Base-by-base conservation (phyloP, 2,113 vertebrate species). In the Rhynchopsitta pachyrhyncha region DNA sequence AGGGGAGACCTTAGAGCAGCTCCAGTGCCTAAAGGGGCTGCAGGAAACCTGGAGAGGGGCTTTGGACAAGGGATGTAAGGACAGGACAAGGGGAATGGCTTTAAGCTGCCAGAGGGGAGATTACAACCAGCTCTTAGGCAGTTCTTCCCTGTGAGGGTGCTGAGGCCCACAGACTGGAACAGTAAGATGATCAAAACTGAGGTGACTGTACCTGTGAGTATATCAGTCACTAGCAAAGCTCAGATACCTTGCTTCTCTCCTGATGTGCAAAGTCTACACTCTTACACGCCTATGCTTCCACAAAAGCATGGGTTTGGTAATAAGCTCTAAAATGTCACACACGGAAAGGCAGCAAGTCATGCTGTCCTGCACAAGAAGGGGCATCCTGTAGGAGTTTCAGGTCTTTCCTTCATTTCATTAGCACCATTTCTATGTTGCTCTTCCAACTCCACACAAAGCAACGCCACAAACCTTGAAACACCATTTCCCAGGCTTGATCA, bases 381-480 rank as follows among this genome's bases (percentile, higher is more conserved):
- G 13, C 24, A 35, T 4, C 31, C 31, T 16, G 11, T 2, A 50
- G 47, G 35, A 35, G 44, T 35, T 79, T 7, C 31, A 39, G 47
- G 33, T 2, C 13, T 24, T 62, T 33, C 31, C 27, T 31, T 77
- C 25, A 46, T 42, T 91, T 86, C 80, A 78, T 83, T 77, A 35
- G 19, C 57, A 55, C 80, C 50, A 81, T 71, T 77, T 41, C 57
- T 64, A 84, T 39, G 15, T 41, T 86, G 0, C 17, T 29, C 82
- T 64, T 55, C 70, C 57, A 69, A 11, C 68, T 82, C 66, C 73
- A 77, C 31, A 47, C 11, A 31, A 76, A 90, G 79, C 60, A 13
- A 84, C 46, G 60, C 53, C 71, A 78, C 66, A 71, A 67, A 78
- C 79, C 82, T 81, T 49, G 46, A 89, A 95, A 87, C 90, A 84